Base-by-base conservation (phyloP, 2,113 vertebrate genomes). In the Panthera tigris region DNA sequence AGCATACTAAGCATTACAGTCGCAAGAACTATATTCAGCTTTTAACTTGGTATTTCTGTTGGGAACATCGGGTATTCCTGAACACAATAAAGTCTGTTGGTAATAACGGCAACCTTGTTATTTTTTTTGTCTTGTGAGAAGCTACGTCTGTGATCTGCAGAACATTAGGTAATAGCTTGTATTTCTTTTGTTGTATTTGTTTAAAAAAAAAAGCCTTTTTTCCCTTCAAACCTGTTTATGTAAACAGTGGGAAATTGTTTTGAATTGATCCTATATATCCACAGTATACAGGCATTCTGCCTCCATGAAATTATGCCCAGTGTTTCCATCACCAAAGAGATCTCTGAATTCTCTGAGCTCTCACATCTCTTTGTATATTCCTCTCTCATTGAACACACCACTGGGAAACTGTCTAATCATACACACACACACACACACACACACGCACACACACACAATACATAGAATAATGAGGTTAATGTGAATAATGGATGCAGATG, bases 81-180 rank as follows among this genome's bases (percentile, higher is more conserved):
- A 87, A 87, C 39, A 65, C 66, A 61, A 73, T 82, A 41, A 83
- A 89, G 23, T 61, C 23, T 87, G 9, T 87, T 94, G 52, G 11
- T 73, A 96, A 91, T 90, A 66, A 93, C 86, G 71, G 15, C 93
- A 93, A 87, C 19, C 25, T 95, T 92, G 33, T 55, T 83, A 89
- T 79, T 87, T 74, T 65, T 82, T 45, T 82, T 45, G 7, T 31
- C 23, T 79, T n/a, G 80, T 73, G 19, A 87, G 74, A 79, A 83
- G 15, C 25, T 19, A 27, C 36, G 16, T 73, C 52, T 84, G 36
- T 82, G 68, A 61, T 73, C 45, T 78, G 21, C 18, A 93, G 39
- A 89, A 90, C 39, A 76, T 76, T 65, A 63, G 25, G 55, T 88
- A 92, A 90, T 61, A 69, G 45, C 71, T 82, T 81, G 36, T 80